Base-by-base conservation (phyloP, 2,113 vertebrate genomes). In the Daphoenositta chrysoptera region DNA sequence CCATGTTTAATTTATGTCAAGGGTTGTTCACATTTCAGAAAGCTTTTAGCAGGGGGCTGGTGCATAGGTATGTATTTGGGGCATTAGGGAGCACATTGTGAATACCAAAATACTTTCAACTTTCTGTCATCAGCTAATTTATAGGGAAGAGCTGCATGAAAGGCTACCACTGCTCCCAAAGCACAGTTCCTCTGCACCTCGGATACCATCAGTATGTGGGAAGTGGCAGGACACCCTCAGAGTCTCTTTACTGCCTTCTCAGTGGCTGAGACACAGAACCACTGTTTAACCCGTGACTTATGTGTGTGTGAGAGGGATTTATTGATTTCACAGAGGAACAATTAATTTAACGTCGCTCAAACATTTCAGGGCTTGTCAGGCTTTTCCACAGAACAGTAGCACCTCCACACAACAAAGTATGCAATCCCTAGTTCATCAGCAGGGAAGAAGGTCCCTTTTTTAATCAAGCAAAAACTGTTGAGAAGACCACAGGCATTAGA, bases 21-120 rank as follows among this genome's bases (percentile, higher is more conserved):
- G 56, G 21, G 33, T 56, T 24, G 7, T 19, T 83, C 69, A 42
- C 17, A 44, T 83, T 76, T 83, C 56, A 76, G 42, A 96, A 96
- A 79, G 92, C 92, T 97, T 96, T 96, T 88, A 96, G 87, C 8
- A 5, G 7, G n/a, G 44, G 39, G 35, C 45, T 86, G 39, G 31
- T 63, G 12, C 71, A 47, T 13, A 75, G 39, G 22, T 83, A 44
- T 8, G 42, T 40, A 54, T 89, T 76, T 77, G 30, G 35, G 47
- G 66, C 39, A 69, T 70, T 33, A 56, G n/a, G 72, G 18, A 93
- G 44, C 24, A 72, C 7, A 40, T 5, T 51, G 50, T 60, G 71
- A 88, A 60, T 60, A 68, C 24, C 66, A 64, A 91, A 88, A 70
- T 20, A 72, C 50, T 79, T 91, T 8, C 12, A 76, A 26, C 23